These are phyloP conservation scores for Microctenopoma lineatum DNA, from an alignment of 2,797 vertebrate species.

Conservation along the genomic window DNA sequence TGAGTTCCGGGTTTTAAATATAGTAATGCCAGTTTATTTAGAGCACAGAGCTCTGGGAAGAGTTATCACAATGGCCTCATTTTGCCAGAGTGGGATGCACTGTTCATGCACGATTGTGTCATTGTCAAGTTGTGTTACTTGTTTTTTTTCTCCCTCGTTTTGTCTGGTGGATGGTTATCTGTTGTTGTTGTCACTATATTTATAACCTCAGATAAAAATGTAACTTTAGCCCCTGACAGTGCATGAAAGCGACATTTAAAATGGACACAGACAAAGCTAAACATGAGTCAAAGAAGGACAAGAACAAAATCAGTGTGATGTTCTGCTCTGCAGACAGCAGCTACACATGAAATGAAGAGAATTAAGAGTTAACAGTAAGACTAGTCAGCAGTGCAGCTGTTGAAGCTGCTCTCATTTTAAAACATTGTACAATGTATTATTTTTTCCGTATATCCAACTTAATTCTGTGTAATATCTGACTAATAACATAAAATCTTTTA, in stretches of 20 bases:
- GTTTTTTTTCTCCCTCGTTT: constrained; percentile 25
- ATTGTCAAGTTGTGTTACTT: constrained; percentile 49
- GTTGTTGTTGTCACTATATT: constrained; percentile 58
- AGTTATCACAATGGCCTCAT: constrained; percentile 77
- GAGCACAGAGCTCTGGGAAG: constrained; percentile 62
- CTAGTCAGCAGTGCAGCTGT: too few relatives aligned
- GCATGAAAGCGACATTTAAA: constrained; percentile 53
- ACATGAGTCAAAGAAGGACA: constrained; percentile 47
- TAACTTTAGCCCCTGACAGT: constrained; percentile 41
- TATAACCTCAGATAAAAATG: constrained; percentile 56
- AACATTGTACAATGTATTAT: too few relatives aligned
- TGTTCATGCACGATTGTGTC: constrained; percentile 59
- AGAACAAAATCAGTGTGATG: constrained; percentile 26
- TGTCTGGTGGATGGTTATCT: constrained; percentile 50
- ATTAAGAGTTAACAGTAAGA: too few relatives aligned
- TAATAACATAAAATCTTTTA: too few relatives aligned
- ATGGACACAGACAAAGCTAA: constrained; percentile 41
- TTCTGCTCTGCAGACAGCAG: constrained; percentile 1
- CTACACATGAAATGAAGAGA: not conserved
- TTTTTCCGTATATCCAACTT: too few relatives aligned
- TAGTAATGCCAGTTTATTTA: constrained; percentile 75
- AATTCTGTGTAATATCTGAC: too few relatives aligned
- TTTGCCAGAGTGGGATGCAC: constrained; percentile 59
- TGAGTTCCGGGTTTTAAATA: constrained; percentile 76
- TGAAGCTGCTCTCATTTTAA: too few relatives aligned